Percentiles rank a stretch among this genome's conserved stretches.
Conservation (phyloP, 1,140 invertebrate genomes). For the Bombus waltoni region DNA sequence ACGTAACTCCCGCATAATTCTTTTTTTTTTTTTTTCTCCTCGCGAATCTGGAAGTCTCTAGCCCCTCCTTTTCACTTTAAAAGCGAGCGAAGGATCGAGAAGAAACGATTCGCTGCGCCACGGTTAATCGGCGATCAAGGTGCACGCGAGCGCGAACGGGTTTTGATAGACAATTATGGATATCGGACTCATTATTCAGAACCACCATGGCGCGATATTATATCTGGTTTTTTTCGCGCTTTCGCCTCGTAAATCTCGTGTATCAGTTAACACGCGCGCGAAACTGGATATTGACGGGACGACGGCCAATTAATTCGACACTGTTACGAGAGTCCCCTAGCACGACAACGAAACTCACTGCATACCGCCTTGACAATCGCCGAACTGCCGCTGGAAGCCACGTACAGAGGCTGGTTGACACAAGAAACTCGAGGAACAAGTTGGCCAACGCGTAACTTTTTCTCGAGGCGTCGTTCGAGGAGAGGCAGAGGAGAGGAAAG, state of each 20-base stretch:
- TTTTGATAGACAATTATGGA: slow-evolving; percentile 51
- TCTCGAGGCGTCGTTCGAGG: background rate
- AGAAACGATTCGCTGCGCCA: background rate
- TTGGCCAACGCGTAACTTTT: slow-evolving; percentile 7
- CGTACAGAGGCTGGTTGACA: background rate
- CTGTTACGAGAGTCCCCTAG: background rate
- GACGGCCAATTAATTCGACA: slow-evolving; percentile 36
- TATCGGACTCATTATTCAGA: slow-evolving; percentile 47
- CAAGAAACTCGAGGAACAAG: slow-evolving; percentile 1
- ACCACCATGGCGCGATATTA: slow-evolving; percentile 17
- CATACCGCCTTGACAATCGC: background rate
- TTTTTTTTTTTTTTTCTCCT: background rate
- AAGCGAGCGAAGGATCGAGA: background rate
- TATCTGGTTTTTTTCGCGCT: slow-evolving; percentile 15
- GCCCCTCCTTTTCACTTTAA: background rate
- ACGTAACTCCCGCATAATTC: background rate
- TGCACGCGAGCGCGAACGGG: background rate
- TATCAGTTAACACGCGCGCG: slow-evolving; percentile 25
- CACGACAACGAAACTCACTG: background rate
- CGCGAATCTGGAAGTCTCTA: background rate
- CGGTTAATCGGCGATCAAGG: slow-evolving; percentile 15
- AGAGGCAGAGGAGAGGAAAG: background rate
- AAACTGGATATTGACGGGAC: slow-evolving; percentile 36
- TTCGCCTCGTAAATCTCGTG: slow-evolving; percentile 37
- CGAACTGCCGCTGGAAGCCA: background rate